Evolutionary conservation across 2,888 invertebrate genomes (phyloP).

Genomic region (Schrankia costaestrigalis): DNA sequence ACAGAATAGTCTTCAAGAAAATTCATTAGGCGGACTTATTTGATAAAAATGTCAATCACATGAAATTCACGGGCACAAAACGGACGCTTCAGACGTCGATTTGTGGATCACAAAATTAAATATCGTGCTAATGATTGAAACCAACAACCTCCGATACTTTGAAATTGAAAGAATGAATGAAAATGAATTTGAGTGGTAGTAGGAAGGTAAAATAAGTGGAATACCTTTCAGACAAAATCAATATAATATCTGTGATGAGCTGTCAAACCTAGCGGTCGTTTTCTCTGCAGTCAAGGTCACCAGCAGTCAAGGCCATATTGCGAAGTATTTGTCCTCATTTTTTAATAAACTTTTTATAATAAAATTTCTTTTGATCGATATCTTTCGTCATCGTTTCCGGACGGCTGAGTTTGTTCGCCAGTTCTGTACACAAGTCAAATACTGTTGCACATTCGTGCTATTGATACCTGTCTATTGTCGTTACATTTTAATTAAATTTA

Average conservation of each 20-base stretch:
- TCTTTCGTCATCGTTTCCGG: conserved; percentile 70
- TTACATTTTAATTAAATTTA: conserved; percentile 21
- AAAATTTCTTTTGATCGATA: conserved; percentile 61
- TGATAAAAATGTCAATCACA: too few relatives aligned
- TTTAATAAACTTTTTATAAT: conserved; percentile 62
- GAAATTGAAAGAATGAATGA: background rate
- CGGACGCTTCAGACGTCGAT: too few relatives aligned
- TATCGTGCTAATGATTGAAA: background rate
- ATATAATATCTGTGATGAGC: conserved; percentile 31
- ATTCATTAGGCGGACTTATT: too few relatives aligned
- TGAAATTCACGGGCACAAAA: too few relatives aligned
- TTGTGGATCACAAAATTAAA: too few relatives aligned
- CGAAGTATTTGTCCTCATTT: conserved; percentile 67
- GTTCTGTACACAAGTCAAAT: conserved; percentile 22
- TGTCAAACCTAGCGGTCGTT: conserved; percentile 41
- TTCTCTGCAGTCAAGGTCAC: conserved; percentile 74
- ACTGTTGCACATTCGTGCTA: conserved; percentile 28
- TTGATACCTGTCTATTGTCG: conserved; percentile 21
- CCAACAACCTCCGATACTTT: background rate
- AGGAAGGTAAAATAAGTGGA: background rate
- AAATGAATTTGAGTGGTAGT: background rate
- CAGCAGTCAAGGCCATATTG: conserved; percentile 70
- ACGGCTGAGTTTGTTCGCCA: conserved; percentile 49
- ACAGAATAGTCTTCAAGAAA: too few relatives aligned
- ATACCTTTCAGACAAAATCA: conserved; percentile 6